Percentiles rank a stretch among this genome's conserved stretches.
These are phyloP conservation scores for Mustela lutreola DNA, from an alignment of 2,113 vertebrate species.

Conservation along the genomic window DNA sequence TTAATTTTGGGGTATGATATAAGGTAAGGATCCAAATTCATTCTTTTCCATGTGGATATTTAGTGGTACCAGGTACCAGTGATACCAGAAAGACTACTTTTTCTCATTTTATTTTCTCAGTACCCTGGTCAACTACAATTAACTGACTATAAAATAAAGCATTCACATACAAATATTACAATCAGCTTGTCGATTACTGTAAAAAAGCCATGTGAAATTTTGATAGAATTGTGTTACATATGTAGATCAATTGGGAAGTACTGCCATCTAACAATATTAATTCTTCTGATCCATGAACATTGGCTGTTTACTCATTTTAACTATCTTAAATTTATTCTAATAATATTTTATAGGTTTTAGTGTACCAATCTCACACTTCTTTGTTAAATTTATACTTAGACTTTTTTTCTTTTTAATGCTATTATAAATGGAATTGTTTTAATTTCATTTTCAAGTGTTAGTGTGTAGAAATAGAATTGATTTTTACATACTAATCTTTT, in stretches of 20 bases:
- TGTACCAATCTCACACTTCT: neutral
- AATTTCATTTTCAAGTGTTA: neutral
- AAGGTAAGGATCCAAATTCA: neutral
- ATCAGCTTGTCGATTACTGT: neutral
- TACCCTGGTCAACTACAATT: neutral
- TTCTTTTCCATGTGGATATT: neutral
- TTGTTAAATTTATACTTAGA: neutral
- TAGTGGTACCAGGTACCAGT: neutral
- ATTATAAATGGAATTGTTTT: neutral
- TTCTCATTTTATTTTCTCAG: constrained; percentile 10
- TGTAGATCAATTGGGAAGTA: neutral
- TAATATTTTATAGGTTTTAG: neutral
- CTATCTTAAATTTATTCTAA: neutral
- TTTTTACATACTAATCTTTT: neutral
- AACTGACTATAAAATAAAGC: neutral
- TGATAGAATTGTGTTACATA: neutral
- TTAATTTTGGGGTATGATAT: neutral
- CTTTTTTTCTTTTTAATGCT: neutral
- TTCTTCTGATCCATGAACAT: neutral
- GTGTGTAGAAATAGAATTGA: neutral
- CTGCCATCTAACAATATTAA: neutral
- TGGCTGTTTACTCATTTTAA: neutral
- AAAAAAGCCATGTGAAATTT: neutral
- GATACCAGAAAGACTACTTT: neutral
- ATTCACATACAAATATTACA: neutral